phyloP scores from a whole-genome alignment of 2,113 vertebrate genomes.

The Paradoxurus hermaphroditus region DNA sequence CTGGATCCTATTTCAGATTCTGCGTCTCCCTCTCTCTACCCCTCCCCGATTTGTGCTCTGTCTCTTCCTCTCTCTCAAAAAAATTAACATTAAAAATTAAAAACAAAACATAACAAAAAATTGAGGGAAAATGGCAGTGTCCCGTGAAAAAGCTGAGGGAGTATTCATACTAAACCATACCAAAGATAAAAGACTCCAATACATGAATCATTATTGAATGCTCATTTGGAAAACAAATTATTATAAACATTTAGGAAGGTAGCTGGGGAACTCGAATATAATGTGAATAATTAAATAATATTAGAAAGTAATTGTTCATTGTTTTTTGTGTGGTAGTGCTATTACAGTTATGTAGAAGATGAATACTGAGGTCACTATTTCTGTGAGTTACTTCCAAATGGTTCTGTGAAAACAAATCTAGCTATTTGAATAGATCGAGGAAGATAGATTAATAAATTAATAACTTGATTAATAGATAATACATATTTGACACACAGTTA shows the following conservation, averaged over 20 bases:
- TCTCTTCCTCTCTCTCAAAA: no score
- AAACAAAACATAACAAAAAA: not conserved
- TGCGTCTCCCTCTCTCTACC: no score
- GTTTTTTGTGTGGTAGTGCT: not conserved
- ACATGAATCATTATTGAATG: not conserved
- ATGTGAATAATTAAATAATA: conserved; percentile 27
- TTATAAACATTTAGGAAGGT: not conserved
- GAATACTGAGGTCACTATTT: not conserved
- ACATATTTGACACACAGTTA: not conserved
- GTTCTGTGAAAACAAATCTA: not conserved
- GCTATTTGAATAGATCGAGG: not conserved
- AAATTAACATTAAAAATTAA: no score
- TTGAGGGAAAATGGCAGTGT: not conserved
- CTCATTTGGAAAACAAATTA: not conserved
- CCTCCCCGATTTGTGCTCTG: no score
- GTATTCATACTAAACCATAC: not conserved
- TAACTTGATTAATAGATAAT: not conserved
- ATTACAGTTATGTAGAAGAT: not conserved
- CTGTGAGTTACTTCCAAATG: not conserved
- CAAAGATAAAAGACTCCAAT: not conserved
- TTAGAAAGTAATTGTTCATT: not conserved
- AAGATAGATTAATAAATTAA: not conserved
- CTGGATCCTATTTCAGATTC: no score
- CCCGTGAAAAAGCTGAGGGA: not conserved
- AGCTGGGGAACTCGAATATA: not conserved